Evolutionary conservation across 1,140 invertebrate genomes (phyloP).

Genomic region (Holcopasites calliopsidis): DNA sequence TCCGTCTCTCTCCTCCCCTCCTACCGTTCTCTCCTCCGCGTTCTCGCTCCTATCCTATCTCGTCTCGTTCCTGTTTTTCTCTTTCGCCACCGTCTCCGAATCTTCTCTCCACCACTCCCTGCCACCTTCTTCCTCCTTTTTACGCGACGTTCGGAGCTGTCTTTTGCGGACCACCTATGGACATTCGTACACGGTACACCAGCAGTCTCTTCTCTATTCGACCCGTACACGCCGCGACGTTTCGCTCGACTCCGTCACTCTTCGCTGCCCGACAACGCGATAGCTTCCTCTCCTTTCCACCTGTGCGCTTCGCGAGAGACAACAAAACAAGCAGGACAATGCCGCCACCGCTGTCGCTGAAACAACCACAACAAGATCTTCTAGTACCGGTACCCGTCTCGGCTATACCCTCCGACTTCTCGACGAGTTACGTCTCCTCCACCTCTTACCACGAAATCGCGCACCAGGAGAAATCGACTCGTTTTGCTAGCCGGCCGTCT

Average conservation of each 20-base stretch:
- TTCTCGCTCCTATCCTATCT: constrained; percentile 15
- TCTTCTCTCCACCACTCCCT: constrained; percentile 16
- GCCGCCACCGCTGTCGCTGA: constrained; percentile 38
- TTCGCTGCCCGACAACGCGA: constrained; percentile 37
- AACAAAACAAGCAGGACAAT: constrained; percentile 63
- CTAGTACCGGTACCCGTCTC: constrained; percentile 22
- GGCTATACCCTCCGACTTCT: constrained; percentile 35
- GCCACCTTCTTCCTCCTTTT: constrained; percentile 12
- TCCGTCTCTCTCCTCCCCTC: not conserved
- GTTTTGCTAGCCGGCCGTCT: constrained; percentile 50
- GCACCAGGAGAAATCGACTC: constrained; percentile 48
- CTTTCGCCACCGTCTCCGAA: constrained; percentile 40
- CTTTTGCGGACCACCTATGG: constrained; percentile 46
- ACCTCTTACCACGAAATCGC: constrained; percentile 40
- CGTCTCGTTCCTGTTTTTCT: constrained; percentile 24
- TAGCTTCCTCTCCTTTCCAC: constrained; percentile 45
- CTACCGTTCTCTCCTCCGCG: not conserved
- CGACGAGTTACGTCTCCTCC: constrained; percentile 37
- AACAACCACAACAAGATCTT: too few species aligned
- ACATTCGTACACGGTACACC: constrained; percentile 24
- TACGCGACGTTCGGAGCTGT: constrained; percentile 15
- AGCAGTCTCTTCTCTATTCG: constrained; percentile 34
- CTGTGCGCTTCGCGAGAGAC: constrained; percentile 46
- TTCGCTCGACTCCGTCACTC: constrained; percentile 44
- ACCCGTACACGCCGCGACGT: constrained; percentile 40